Percentiles rank a stretch among this genome's conserved stretches.
These are phyloP conservation scores for Dasypus novemcinctus DNA, from an alignment of 2,113 vertebrate genomes.

Conservation along the genomic window DNA sequence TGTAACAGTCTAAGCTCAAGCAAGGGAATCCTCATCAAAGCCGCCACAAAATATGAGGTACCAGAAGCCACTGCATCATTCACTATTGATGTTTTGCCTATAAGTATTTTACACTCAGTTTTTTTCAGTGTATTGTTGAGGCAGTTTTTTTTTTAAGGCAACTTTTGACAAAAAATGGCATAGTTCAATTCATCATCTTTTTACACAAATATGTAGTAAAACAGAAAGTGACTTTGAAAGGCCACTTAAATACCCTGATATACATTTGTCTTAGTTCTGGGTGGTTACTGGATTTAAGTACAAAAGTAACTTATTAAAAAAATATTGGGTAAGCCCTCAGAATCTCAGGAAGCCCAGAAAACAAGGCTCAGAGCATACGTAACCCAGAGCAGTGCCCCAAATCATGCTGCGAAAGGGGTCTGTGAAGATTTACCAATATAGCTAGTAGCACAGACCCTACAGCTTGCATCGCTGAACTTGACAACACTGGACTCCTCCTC, in stretches of 20 bases:
- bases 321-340: not conserved
- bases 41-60: not conserved
- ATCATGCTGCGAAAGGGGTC: not conserved
- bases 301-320: not conserved
- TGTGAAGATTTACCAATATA: not conserved
- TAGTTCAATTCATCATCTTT: slow-evolving; percentile 56
- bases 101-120: slow-evolving; percentile 16
- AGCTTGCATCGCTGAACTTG: not conserved
- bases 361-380: not conserved
- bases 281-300: not conserved
- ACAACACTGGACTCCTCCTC: no score
- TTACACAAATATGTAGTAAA: slow-evolving; percentile 50
- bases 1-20: not conserved
- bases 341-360: not conserved
- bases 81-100: slow-evolving; percentile 22
- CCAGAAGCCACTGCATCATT: not conserved
- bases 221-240: slow-evolving; percentile 54
- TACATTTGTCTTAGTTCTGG: not conserved
- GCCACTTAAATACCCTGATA: slow-evolving; percentile 19
- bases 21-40: not conserved
- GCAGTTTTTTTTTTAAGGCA: not conserved
- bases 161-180: slow-evolving; percentile 64
- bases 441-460: not conserved
- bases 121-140: not conserved
- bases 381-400: not conserved